phyloP scores from a whole-genome alignment of 1,140 invertebrate genomes.

The Plutomurus gul region DNA sequence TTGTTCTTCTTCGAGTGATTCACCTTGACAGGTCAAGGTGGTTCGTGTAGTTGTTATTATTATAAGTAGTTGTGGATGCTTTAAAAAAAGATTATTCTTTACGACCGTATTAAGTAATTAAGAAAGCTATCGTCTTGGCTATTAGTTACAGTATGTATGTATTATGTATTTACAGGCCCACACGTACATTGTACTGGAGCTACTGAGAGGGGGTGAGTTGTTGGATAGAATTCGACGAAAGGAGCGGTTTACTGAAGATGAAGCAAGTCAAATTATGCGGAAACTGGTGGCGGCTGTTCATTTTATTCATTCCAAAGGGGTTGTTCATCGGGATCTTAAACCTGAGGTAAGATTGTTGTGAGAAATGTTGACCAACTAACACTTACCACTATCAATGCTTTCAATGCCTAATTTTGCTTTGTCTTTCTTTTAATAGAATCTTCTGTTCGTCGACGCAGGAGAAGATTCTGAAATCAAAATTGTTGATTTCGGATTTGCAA shows the following conservation, averaged over 20 bases:
- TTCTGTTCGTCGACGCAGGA: constrained; percentile 69
- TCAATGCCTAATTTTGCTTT: background rate
- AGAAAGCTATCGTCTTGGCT: background rate
- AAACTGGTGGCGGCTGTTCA: constrained; percentile 79
- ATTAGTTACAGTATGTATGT: background rate
- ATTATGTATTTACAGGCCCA: constrained; percentile 59
- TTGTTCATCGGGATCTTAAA: constrained; percentile 89
- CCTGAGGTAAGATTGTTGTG: constrained; percentile 68
- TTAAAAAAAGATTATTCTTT: background rate
- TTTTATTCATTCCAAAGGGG: constrained; percentile 77
- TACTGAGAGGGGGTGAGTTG: constrained; percentile 86
- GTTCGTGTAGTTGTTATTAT: background rate
- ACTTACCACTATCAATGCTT: no score
- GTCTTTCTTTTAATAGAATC: constrained; percentile 64
- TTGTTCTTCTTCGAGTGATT: background rate
- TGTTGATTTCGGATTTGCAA: constrained; percentile 89
- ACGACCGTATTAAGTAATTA: background rate
- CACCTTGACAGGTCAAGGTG: background rate
- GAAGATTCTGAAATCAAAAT: constrained; percentile 76
- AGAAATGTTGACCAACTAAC: background rate
- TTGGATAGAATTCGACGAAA: constrained; percentile 68
- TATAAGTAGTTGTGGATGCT: background rate
- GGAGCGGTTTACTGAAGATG: constrained; percentile 70
- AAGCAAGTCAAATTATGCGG: constrained; percentile 71
- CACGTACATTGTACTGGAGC: constrained; percentile 85